Percentiles rank a stretch among this genome's conserved stretches.
Conservation (phyloP, 2,113 vertebrate species). For the Rutilus rutilus region DNA sequence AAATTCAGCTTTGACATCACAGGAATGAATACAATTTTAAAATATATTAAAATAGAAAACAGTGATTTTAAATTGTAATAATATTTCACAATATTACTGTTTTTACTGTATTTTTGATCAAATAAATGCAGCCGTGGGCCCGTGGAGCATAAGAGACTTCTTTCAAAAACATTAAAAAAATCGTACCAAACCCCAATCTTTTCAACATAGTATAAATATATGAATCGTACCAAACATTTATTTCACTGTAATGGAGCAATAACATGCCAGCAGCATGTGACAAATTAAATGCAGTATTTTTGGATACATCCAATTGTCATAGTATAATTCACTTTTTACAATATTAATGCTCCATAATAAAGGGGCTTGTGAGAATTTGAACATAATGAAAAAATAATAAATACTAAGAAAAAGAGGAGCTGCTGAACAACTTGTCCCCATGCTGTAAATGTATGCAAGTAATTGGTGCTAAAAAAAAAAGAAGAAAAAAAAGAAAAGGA, state of each 20-base stretch:
- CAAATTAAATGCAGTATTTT: background rate
- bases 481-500: background rate
- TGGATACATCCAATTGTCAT: background rate
- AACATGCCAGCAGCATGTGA: too few relatives aligned
- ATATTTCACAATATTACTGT: background rate
- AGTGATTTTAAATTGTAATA: background rate
- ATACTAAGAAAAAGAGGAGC: slow-evolving; percentile 7
- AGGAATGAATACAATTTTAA: background rate
- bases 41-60: background rate
- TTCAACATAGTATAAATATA: background rate
- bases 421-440: slow-evolving; percentile 15
- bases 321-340: slow-evolving; percentile 7
- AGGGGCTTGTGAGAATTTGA: background rate
- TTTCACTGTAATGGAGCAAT: background rate
- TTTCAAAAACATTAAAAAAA: background rate
- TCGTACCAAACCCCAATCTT: background rate
- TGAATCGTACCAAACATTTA: background rate
- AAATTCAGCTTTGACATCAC: background rate
- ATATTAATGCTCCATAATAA: background rate
- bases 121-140: background rate
- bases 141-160: too few relatives aligned
- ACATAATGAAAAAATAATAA: background rate
- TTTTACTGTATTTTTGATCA: background rate
- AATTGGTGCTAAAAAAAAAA: background rate
- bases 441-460: background rate